Percentiles rank a stretch among this genome's conserved stretches.
Evolutionary conservation across 2,888 invertebrate species (phyloP).

Genomic region (Helicoverpa assulta): DNA sequence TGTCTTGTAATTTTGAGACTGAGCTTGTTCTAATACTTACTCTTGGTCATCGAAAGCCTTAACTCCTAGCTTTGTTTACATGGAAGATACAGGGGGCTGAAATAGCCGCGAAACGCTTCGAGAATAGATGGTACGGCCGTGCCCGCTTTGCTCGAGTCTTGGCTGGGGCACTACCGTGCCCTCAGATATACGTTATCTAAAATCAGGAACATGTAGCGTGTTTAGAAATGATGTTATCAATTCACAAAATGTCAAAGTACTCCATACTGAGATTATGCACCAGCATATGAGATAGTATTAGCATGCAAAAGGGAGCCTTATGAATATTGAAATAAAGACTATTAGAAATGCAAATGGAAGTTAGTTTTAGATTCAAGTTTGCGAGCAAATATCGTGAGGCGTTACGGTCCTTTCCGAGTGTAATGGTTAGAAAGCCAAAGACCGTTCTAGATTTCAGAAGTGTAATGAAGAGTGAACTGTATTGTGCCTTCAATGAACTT

Average conservation of each 20-base stretch:
- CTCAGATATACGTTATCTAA: constrained; percentile 30
- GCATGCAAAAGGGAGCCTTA: constrained; percentile 43
- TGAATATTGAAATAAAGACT: constrained; percentile 35
- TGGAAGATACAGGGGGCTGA: no score
- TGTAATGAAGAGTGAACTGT: neutral
- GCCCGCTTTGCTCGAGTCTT: no score
- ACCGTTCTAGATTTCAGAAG: constrained; percentile 30
- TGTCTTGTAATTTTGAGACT: no score
- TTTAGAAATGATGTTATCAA: constrained; percentile 63
- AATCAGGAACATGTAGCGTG: constrained; percentile 52
- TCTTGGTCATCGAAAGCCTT: no score
- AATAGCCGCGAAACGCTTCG: no score
- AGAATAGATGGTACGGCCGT: no score
- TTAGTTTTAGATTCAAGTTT: constrained; percentile 64
- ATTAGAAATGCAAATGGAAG: constrained; percentile 46
- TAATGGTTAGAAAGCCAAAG: constrained; percentile 62
- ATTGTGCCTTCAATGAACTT: neutral
- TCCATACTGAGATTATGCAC: constrained; percentile 51
- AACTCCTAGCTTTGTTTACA: no score
- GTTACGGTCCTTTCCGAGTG: constrained; percentile 65
- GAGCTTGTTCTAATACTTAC: no score
- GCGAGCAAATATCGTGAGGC: constrained; percentile 67
- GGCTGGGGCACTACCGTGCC: no score
- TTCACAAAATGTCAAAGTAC: constrained; percentile 68
- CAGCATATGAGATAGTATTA: constrained; percentile 19